phyloP scores from a whole-genome alignment of 2,113 vertebrate genomes.

The Chinchilla lanigera region DNA sequence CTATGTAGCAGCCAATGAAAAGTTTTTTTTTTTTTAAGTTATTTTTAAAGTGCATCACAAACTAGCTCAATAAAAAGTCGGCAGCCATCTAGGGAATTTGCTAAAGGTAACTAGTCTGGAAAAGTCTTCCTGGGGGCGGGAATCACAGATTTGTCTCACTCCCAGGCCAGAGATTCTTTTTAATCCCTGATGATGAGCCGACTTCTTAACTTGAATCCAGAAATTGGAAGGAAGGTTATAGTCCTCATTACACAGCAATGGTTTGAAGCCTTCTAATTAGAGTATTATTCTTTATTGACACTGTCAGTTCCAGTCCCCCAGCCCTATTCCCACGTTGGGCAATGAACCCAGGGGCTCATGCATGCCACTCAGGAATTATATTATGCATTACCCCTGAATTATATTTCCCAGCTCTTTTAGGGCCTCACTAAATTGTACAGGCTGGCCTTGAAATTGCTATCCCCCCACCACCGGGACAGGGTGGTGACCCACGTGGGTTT shows the following conservation, averaged over 20 bases:
- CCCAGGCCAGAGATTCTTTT: neutral
- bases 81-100: neutral
- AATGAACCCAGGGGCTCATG: neutral
- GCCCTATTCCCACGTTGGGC: neutral
- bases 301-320: neutral
- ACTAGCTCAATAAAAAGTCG: neutral
- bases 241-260: neutral
- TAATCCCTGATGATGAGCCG: neutral
- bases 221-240: neutral
- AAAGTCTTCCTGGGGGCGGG: neutral
- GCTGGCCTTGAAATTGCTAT: neutral
- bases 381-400: neutral
- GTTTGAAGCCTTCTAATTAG: neutral
- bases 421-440: neutral
- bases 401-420: neutral
- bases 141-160: constrained; percentile 10
- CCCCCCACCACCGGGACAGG: neutral
- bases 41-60: constrained; percentile 33
- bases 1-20: neutral
- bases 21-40: neutral
- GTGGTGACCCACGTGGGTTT: neutral
- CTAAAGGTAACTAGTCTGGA: neutral
- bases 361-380: neutral
- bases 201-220: constrained; percentile 10
- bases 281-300: neutral